These are phyloP conservation scores for Tryphoninae sp. DNA, from an alignment of 2,888 invertebrate genomes.

Conservation along the genomic window DNA sequence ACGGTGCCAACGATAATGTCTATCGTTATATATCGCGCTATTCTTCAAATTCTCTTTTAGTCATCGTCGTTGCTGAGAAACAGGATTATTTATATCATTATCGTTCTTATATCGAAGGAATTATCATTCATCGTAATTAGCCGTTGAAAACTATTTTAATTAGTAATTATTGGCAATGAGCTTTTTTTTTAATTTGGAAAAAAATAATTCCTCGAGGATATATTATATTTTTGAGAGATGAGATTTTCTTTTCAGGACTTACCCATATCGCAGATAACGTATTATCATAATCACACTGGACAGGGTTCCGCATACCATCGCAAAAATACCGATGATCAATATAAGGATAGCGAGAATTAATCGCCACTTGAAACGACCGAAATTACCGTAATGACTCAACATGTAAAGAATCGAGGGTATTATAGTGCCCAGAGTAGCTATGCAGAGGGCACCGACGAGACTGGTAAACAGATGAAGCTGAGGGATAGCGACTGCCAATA, in stretches of 20 bases:
- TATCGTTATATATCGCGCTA: not conserved
- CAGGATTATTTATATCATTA: conserved; percentile 1
- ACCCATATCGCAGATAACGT: conserved; percentile 66
- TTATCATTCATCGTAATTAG: no score
- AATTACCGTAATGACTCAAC: conserved; percentile 67
- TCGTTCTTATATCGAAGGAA: not conserved
- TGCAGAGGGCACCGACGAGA: conserved; percentile 68
- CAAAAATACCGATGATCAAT: conserved; percentile 64
- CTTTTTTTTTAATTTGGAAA: no score
- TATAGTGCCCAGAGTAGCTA: conserved; percentile 69
- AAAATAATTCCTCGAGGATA: no score
- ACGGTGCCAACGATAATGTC: conserved; percentile 39
- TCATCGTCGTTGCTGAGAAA: conserved; percentile 44
- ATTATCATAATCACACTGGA: conserved; percentile 63
- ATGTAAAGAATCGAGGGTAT: conserved; percentile 70
- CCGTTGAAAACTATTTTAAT: no score
- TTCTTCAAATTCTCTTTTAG: conserved; percentile 11
- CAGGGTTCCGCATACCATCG: conserved; percentile 64
- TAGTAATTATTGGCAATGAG: no score
- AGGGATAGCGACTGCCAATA: conserved; percentile 69
- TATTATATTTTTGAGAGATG: not conserved
- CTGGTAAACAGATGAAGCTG: conserved; percentile 70
- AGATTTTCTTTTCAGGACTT: conserved; percentile 25
- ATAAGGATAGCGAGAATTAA: conserved; percentile 65
- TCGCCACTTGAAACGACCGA: conserved; percentile 69